Evolutionary conservation across 1,140 invertebrate species (phyloP).

Genomic region (Drosophila kurseongensis): DNA sequence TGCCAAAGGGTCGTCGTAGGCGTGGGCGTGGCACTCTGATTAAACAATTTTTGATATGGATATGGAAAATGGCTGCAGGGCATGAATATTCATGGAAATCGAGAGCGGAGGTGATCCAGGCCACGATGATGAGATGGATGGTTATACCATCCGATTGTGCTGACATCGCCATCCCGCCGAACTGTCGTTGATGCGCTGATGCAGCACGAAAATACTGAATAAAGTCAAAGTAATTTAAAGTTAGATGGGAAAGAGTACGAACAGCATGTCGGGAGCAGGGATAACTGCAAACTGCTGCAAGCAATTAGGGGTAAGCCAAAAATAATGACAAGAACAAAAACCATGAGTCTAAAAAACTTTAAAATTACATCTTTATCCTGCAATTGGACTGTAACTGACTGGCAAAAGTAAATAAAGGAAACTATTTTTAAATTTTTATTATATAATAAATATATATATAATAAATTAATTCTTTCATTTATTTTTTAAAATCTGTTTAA

Average conservation of each 20-base stretch:
- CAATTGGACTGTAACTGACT: too few species aligned
- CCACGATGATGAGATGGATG: constrained; percentile 23
- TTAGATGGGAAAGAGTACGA: constrained; percentile 17
- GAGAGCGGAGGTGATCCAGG: constrained; percentile 3
- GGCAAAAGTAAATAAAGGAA: too few species aligned
- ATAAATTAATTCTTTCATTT: too few species aligned
- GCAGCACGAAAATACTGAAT: constrained; percentile 30
- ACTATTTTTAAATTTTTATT: too few species aligned
- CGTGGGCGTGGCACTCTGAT: constrained; percentile 14
- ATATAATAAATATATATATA: too few species aligned
- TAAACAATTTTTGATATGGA: constrained; percentile 19
- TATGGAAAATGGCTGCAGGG: constrained; percentile 20
- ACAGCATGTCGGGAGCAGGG: neutral
- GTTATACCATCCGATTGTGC: constrained; percentile 22
- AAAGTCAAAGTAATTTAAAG: constrained; percentile 46
- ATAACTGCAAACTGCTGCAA: neutral
- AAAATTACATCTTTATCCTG: too few species aligned
- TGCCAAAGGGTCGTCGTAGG: neutral
- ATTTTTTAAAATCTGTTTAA: too few species aligned
- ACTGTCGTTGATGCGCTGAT: constrained; percentile 30
- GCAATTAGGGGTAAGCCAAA: constrained; percentile 23
- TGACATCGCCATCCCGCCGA: constrained; percentile 25
- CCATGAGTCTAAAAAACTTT: neutral
- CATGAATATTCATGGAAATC: constrained; percentile 36
- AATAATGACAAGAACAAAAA: constrained; percentile 1